Evolutionary conservation across 2,113 vertebrate genomes (phyloP), one percentile per base, ranked within the genome.

Genomic region (Urocitellus parryii): DNA sequence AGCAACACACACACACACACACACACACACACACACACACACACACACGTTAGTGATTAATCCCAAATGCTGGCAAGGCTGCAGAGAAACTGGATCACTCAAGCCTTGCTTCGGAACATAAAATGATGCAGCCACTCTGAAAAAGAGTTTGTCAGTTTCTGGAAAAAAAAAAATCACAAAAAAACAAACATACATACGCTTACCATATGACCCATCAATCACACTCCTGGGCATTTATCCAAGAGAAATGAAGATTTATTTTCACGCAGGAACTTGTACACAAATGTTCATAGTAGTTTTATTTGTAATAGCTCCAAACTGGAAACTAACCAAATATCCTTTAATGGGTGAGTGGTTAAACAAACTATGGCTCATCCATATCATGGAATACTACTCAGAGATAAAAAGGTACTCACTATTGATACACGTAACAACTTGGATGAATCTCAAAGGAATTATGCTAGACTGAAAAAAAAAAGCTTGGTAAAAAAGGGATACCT

Each of bases 161-260:
- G n/a, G n/a, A 78, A 80, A 68, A 34, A 68, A 34, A 53, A 79
- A n/a, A 51, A 77, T 61, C 37, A 77, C 8, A n/a, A 56, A 56
- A 56, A 58, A 58, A 22, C 20, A 70, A 34, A 67, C 25, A 73
- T 39, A n/a, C 37, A 73, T 58, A 63, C 14, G 48, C 51, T 70
- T 80, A 94, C 72, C 82, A 74, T 78, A 87, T 16, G 37, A 87
- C 34, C 56, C 24, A 91, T 53, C 20, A 92, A 63, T 72, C 77
- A 88, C 58, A 85, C 34, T 81, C 24, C 81, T 74, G 77, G 91
- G 93, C 81, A 74, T 74, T 78, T 86, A 81, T 72, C 91, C 91
- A 94, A 96, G 70, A 92, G 80, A 96, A 96, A 92, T 37, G 53
- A 96, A 92, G 88, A 74, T 48, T 97, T 91, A 78, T 90, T 94